Conservation (phyloP, 2,888 invertebrate genomes). For the Calameuta filiformis region DNA sequence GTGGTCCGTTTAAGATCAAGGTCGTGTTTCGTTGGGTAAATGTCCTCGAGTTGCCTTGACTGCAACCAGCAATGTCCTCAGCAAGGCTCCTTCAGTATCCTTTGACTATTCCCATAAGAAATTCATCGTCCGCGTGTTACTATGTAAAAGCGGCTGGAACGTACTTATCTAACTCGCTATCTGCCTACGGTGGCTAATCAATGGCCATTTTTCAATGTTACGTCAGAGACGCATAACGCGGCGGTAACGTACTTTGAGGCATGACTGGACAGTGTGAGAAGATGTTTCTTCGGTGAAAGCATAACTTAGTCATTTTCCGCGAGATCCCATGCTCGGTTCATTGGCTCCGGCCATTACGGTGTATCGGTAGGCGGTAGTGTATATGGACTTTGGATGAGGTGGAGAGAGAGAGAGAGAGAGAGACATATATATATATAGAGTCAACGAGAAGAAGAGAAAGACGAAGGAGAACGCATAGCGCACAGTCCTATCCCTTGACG, state of each 20-base stretch:
- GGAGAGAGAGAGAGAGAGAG: slow-evolving; percentile 11
- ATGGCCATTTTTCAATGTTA: background rate
- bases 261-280: background rate
- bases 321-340: background rate
- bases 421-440: background rate
- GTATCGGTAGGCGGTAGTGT: background rate
- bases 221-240: background rate
- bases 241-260: background rate
- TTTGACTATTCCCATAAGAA: background rate
- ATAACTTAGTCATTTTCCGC: background rate
- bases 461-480: slow-evolving; percentile 25
- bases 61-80: background rate
- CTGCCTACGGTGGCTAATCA: background rate
- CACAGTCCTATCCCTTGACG: background rate
- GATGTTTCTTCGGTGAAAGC: background rate
- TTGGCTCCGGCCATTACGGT: background rate
- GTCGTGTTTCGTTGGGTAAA: slow-evolving; percentile 53
- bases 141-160: background rate
- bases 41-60: slow-evolving; percentile 48
- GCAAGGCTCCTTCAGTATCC: background rate
- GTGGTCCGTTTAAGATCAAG: slow-evolving; percentile 55
- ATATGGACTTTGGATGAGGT: slow-evolving; percentile 5
- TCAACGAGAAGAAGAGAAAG: background rate
- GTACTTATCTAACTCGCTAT: background rate
- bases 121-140: background rate